Conservation (phyloP, 2,113 vertebrate species). For the Mustela nigripes region DNA sequence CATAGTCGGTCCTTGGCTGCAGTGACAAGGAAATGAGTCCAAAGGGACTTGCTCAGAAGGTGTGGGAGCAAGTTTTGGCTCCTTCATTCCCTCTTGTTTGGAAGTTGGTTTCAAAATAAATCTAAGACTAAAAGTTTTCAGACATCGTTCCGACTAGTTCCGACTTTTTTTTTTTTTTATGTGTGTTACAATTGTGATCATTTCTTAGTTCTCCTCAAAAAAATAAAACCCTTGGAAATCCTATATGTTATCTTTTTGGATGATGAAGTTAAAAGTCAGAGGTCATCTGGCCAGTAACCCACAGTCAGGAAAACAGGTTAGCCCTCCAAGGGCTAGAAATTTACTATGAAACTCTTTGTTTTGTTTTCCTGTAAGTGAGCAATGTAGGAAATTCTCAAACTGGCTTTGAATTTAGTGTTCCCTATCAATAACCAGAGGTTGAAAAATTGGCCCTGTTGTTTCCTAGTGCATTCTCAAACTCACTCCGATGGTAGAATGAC, state of each 20-base stretch:
- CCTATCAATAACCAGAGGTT: background rate
- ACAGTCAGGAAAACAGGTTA: constrained; percentile 48
- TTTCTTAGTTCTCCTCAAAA: constrained; percentile 63
- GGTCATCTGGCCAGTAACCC: background rate
- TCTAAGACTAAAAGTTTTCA: constrained; percentile 52
- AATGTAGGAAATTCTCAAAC: background rate
- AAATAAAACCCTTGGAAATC: constrained; percentile 47
- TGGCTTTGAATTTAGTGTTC: constrained; percentile 52
- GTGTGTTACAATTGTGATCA: constrained; percentile 56
- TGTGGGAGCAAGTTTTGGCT: background rate
- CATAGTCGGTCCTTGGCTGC: constrained; percentile 29
- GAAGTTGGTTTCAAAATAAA: constrained; percentile 78
- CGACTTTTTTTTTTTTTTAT: background rate
- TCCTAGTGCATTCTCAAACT: constrained; percentile 59
- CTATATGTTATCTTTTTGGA: background rate
- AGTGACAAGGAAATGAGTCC: background rate
- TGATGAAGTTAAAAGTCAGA: constrained; percentile 32
- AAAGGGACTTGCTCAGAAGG: background rate
- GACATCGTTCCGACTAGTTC: constrained; percentile 51
- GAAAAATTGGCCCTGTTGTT: constrained; percentile 47
- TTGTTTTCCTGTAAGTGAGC: constrained; percentile 10
- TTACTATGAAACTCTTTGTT: constrained; percentile 19
- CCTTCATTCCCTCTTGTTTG: constrained; percentile 48
- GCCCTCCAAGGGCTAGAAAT: constrained; percentile 14
- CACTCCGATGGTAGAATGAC: constrained; percentile 69